phyloP scores from a whole-genome alignment of 2,113 vertebrate species.

The Epinephelus cyanopodus region DNA sequence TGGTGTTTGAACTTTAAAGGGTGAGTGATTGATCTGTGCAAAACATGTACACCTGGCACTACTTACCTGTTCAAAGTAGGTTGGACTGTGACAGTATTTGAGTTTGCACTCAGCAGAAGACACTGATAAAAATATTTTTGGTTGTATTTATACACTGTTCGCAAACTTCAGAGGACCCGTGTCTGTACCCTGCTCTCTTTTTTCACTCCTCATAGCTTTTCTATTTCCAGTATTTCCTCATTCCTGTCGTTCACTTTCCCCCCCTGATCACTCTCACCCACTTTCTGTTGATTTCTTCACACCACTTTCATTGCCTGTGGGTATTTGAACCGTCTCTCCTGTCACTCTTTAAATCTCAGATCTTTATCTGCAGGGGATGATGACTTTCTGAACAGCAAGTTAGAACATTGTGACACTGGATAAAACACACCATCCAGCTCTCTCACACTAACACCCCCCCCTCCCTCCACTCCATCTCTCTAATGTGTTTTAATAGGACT shows the following conservation, averaged over 20 bases:
- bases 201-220: too few species aligned
- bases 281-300: background rate
- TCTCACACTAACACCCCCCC: background rate
- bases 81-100: background rate
- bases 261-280: background rate
- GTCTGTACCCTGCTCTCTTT: background rate
- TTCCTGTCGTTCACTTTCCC: background rate
- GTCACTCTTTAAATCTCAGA: background rate
- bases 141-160: background rate
- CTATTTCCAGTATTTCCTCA: background rate
- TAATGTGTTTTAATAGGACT: slow-evolving; percentile 54
- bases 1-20: background rate
- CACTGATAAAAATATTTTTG: background rate
- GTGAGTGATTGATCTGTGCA: background rate
- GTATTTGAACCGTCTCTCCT: background rate
- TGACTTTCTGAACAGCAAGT: background rate
- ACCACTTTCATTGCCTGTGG: background rate
- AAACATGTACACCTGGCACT: background rate
- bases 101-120: background rate
- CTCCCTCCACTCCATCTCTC: slow-evolving; percentile 20
- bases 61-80: background rate
- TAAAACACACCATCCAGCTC: background rate
- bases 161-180: background rate
- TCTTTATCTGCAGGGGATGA: background rate
- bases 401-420: background rate